These are phyloP conservation scores for Luehdorfia chinensis DNA, from an alignment of 1,140 invertebrate genomes.

Conservation along the genomic window DNA sequence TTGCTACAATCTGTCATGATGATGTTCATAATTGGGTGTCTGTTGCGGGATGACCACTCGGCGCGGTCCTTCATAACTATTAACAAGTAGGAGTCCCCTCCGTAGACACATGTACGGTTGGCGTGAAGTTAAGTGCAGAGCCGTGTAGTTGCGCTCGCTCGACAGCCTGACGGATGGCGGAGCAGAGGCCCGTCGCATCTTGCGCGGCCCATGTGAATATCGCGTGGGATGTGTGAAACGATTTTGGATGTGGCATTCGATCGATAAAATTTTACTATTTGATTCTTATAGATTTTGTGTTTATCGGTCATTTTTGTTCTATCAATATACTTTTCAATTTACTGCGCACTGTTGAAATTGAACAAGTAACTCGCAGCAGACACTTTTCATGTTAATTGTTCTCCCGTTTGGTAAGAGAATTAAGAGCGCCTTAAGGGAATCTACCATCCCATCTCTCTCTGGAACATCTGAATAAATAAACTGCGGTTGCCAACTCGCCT, in stretches of 20 bases:
- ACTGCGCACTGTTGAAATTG: no score
- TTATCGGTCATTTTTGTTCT: no score
- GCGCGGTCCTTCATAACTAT: conserved; percentile 43
- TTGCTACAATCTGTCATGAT: conserved; percentile 28
- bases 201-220: conserved; percentile 26
- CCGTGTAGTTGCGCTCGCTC: conserved; percentile 37
- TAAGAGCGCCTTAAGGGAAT: no score
- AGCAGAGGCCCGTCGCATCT: conserved; percentile 33
- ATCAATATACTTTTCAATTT: no score
- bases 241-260: conserved; percentile 6
- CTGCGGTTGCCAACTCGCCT: no score
- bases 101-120: conserved; percentile 43
- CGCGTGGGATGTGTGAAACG: conserved; percentile 21
- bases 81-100: conserved; percentile 36
- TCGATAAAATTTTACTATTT: no score
- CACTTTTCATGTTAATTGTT: no score
- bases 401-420: no score
- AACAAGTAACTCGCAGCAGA: no score
- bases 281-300: no score
- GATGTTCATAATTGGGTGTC: conserved; percentile 37
- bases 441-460: no score
- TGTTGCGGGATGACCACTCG: conserved; percentile 37
- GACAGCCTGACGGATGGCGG: conserved; percentile 54
- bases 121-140: conserved; percentile 51
- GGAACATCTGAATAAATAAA: no score